A percentile compares a stretch with the other conserved stretches of the same genome.
Conservation (phyloP, 2,888 invertebrate species). For the Paralinhomoeus sp. region DNA sequence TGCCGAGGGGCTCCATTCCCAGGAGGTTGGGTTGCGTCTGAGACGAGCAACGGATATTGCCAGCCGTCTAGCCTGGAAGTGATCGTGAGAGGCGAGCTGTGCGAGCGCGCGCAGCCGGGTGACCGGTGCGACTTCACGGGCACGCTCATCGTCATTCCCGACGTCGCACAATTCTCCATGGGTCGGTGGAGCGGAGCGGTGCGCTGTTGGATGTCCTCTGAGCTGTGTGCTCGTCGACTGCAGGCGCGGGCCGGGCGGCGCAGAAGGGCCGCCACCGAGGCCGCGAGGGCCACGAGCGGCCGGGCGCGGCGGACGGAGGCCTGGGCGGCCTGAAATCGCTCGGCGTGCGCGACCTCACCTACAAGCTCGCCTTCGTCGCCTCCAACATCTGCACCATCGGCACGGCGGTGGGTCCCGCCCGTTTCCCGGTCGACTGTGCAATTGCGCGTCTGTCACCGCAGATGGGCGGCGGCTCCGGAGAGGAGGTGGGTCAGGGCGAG, state of each 20-base stretch:
- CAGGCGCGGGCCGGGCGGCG: slow-evolving; percentile 56
- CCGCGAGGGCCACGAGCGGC: slow-evolving; percentile 31
- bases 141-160: slow-evolving; percentile 85
- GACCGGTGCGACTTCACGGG: slow-evolving; percentile 75
- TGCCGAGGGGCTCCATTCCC: slow-evolving; percentile 87
- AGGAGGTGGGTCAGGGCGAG: slow-evolving; percentile 67
- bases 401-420: slow-evolving; percentile 36
- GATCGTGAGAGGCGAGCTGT: slow-evolving; percentile 74
- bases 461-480: slow-evolving; percentile 62
- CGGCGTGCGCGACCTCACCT: slow-evolving; percentile 61
- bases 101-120: slow-evolving; percentile 77
- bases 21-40: slow-evolving; percentile 37
- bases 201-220: not conserved
- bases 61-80: slow-evolving; percentile 48
- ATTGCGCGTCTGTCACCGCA: slow-evolving; percentile 17
- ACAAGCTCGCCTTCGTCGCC: slow-evolving; percentile 72
- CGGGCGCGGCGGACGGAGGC: slow-evolving; percentile 45
- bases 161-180: slow-evolving; percentile 62
- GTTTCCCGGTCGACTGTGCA: too few relatives aligned
- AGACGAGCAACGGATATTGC: not conserved
- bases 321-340: slow-evolving; percentile 61
- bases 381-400: slow-evolving; percentile 70
- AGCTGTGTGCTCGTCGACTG: not conserved
- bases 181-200: not conserved
- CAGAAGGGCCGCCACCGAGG: slow-evolving; percentile 46